Evolutionary conservation across 2,888 invertebrate genomes (phyloP), one percentile per base, ranked within the genome.

Genomic region (Cephus runcator): DNA sequence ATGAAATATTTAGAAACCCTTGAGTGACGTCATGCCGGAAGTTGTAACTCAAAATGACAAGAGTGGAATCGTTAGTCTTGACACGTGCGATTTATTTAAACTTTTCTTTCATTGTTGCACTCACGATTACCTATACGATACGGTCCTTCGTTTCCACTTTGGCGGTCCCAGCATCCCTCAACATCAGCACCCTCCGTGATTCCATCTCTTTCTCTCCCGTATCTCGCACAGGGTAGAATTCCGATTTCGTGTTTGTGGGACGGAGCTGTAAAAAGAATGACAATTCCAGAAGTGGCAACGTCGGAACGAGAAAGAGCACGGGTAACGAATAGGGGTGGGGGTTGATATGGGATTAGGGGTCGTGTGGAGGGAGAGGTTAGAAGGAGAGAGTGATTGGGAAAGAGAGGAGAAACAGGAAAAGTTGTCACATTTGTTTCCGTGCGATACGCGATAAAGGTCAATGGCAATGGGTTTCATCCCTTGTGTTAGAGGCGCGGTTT

Each of bases 61-160:
- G 11, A 31, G 0, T 34, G 31, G 9, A 69, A 76, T 76, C 69
- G 23, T 33, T 69, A 84, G 77, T 73, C 85, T 69, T 76, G 79
- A 81, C 85, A 85, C 85, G 86, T 86, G 76, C 83, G 85, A 85
- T 85, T 84, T 85, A 81, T 83, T 85, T 80, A 85, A 85, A 85
- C 81, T 86, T 84, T 89, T 83, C 85, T 86, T 86, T 87, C 86
- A 83, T 85, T 84, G 85, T 83, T 79, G 81, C 81, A 76, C 76
- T 77, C 75, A 76, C 83, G 82, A 85, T 85, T 81, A 82, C 82
- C 80, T 81, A 80, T 83, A 78, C 75, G 74, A 68, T 69, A 56
- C 34, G 68, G 33, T 76, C 35, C 30, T 33, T 12, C 40, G 34
- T 69, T 69, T 69, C 33, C n/a, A 15, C 69, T 76, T 35, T 31